Evolutionary conservation across 2,113 vertebrate genomes (phyloP), one percentile per base, ranked within the genome.

Genomic region (Pygoscelis antarcticus): DNA sequence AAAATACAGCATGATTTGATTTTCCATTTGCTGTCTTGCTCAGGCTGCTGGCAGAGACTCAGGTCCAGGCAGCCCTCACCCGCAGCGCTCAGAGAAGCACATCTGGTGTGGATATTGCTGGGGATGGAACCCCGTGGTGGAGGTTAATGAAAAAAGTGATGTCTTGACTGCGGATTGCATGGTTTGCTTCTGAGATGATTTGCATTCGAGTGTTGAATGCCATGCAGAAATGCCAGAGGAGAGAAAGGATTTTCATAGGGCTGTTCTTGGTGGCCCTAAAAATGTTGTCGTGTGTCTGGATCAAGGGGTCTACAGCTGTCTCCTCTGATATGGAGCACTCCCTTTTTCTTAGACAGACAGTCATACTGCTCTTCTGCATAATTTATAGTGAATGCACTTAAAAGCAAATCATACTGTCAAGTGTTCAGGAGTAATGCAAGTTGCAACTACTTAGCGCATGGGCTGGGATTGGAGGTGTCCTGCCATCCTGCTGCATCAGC

Each of bases 121-220:
- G 34, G 70, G 69, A 78, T 90, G 87, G 86, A 95, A 76, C 77
- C 77, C 85, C 2, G 34, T 92, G 83, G 88, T 89, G 83, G 80
- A 93, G 64, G 76, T 90, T 93, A 93, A 92, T 95, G 90, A 83
- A 80, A 83, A 89, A 94, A 93, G 44, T 64, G 64, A 68, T 93
- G 60, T 75, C 76, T 71, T 83, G 69, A 90, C 69, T 60, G 60
- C 19, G 8, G 64, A 81, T 78, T 75, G n/a, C 38, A 7, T 66
- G 76, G 26, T 61, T 94, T 93, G 26, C 47, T 86, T 96, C 88
- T 0, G 30, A 81, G 80, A 25, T 55, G 38, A 71, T 89, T 92
- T 93, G 58, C 60, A 52, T 20, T 84, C 7, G 1, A 68, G 72
- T 60, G 60, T 83, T 89, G 57, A 94, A 77, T 5, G 44, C 44